Conservation (phyloP, 1,140 invertebrate species). For the Mylabris phalerata region DNA sequence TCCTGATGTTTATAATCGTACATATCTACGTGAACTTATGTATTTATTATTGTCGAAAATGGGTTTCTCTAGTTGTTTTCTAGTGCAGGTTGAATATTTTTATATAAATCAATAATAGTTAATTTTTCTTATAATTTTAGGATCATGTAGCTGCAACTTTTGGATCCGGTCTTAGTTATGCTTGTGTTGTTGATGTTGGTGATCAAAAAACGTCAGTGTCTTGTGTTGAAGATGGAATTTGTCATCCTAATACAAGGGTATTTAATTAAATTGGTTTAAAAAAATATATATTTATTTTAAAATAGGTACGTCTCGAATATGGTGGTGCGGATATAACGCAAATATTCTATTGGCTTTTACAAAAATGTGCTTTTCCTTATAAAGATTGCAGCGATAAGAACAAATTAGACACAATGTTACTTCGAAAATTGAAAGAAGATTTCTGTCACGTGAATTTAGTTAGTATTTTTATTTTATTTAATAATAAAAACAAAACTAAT, state of each 20-base stretch:
- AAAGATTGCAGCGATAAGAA: slow-evolving; percentile 65
- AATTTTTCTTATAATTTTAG: too few relatives aligned
- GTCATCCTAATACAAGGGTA: slow-evolving; percentile 77
- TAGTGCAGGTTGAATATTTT: slow-evolving; percentile 60
- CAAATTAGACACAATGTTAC: slow-evolving; percentile 63
- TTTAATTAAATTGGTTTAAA: neutral
- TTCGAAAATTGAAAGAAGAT: slow-evolving; percentile 81
- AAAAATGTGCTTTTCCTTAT: slow-evolving; percentile 85
- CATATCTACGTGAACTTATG: slow-evolving; percentile 79
- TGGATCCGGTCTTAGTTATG: slow-evolving; percentile 83
- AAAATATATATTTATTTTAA: neutral
- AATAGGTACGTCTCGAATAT: slow-evolving; percentile 67
- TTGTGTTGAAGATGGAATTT: slow-evolving; percentile 94
- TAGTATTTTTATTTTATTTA: slow-evolving; percentile 2
- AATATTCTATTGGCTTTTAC: slow-evolving; percentile 76
- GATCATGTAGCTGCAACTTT: slow-evolving; percentile 91
- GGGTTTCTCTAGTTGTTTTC: slow-evolving; percentile 85
- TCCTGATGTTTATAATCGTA: slow-evolving; percentile 85
- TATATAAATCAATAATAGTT: slow-evolving; percentile 32
- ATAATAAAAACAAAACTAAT: neutral
- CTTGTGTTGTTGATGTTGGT: slow-evolving; percentile 92
- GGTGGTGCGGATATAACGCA: slow-evolving; percentile 85
- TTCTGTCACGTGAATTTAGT: slow-evolving; percentile 86
- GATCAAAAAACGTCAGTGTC: slow-evolving; percentile 93
- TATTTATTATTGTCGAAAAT: slow-evolving; percentile 73